Evolutionary conservation across 2,888 invertebrate genomes (phyloP).

Genomic region (Laspeyria flexula): DNA sequence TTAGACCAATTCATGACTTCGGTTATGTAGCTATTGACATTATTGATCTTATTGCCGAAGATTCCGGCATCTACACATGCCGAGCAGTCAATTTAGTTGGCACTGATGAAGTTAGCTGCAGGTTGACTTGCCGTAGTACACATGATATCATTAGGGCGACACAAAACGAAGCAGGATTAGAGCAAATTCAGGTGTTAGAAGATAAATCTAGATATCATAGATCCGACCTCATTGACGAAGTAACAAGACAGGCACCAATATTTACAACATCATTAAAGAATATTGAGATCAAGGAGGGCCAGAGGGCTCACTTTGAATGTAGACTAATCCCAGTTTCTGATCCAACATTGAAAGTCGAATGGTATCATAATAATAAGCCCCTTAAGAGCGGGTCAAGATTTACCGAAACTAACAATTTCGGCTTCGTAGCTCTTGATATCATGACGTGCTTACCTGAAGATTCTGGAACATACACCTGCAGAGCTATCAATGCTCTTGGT

Average conservation of each 20-base stretch:
- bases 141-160: slow-evolving; percentile 94
- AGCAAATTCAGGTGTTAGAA: slow-evolving; percentile 96
- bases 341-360: slow-evolving; percentile 96
- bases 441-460: slow-evolving; percentile 98
- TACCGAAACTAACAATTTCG: slow-evolving; percentile 98
- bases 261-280: slow-evolving; percentile 97
- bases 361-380: slow-evolving; percentile 97
- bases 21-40: slow-evolving; percentile 99
- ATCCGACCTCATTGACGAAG: slow-evolving; percentile 91
- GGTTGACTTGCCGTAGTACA: slow-evolving; percentile 90
- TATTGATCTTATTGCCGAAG: slow-evolving; percentile 97
- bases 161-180: slow-evolving; percentile 94
- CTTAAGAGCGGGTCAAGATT: slow-evolving; percentile 97
- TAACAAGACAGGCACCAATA: slow-evolving; percentile 95
- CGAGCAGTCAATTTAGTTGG: slow-evolving; percentile 96
- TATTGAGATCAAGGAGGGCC: slow-evolving; percentile 96
- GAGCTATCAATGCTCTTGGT: slow-evolving; percentile 96
- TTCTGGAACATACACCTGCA: slow-evolving; percentile 97
- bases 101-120: slow-evolving; percentile 93
- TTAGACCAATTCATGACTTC: slow-evolving; percentile 98
- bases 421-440: slow-evolving; percentile 98
- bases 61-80: slow-evolving; percentile 97
- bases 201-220: slow-evolving; percentile 92
- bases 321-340: slow-evolving; percentile 97
- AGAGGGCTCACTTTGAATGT: slow-evolving; percentile 97